Conservation (phyloP, 1,140 invertebrate genomes). For the Samia ricini region DNA sequence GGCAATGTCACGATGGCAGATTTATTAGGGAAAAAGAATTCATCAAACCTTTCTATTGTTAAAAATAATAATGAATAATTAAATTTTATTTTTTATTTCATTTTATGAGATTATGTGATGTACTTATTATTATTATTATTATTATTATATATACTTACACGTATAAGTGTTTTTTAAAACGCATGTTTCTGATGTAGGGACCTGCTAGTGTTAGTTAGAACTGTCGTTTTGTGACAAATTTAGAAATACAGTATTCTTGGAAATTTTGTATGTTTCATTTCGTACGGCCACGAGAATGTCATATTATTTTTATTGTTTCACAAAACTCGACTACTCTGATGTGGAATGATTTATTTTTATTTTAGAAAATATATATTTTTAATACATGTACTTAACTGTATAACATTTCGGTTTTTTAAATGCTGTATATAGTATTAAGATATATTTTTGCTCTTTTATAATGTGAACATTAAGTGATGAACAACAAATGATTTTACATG, state of each 20-base stretch:
- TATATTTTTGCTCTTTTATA: neutral
- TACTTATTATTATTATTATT: no score
- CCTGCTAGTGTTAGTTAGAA: slow-evolving; percentile 58
- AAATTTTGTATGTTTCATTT: slow-evolving; percentile 23
- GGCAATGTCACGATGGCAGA: slow-evolving; percentile 67
- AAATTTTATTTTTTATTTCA: neutral
- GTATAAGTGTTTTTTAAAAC: slow-evolving; percentile 39
- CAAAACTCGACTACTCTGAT: neutral
- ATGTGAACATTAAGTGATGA: neutral
- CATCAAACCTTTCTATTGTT: neutral
- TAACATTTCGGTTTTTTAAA: no score
- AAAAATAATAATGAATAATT: neutral
- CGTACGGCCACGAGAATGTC: neutral
- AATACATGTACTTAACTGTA: no score
- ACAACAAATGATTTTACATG: slow-evolving; percentile 4
- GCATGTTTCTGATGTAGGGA: slow-evolving; percentile 65
- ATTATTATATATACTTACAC: slow-evolving; percentile 70
- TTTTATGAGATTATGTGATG: slow-evolving; percentile 58
- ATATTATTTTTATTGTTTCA: neutral
- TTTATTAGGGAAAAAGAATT: slow-evolving; percentile 69
- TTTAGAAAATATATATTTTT: no score
- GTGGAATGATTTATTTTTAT: no score
- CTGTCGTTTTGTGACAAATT: slow-evolving; percentile 53
- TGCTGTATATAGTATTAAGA: no score
- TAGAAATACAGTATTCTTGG: slow-evolving; percentile 72